Conservation (phyloP, 2,113 vertebrate species). For the Sylvietta virens region DNA sequence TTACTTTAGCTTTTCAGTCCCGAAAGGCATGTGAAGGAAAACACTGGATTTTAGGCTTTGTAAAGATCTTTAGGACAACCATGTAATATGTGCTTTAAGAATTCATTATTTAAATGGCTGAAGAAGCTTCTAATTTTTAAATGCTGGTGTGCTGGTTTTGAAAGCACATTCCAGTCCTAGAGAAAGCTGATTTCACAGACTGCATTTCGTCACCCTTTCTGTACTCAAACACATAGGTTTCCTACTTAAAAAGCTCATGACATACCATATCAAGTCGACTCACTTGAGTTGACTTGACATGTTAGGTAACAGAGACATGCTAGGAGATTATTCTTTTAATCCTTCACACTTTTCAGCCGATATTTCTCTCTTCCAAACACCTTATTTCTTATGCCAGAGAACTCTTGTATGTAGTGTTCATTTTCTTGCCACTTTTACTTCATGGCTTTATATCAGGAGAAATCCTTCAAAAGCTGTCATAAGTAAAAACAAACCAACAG, state of each 20-base stretch:
- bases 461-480: not conserved
- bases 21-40: not conserved
- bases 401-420: not conserved
- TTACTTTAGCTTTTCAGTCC: not conserved
- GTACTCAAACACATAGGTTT: not conserved
- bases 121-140: not conserved
- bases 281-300: not conserved
- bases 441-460: not conserved
- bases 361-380: not conserved
- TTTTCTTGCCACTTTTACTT: not conserved
- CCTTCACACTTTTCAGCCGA: not conserved
- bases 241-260: not conserved
- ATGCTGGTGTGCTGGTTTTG: not conserved
- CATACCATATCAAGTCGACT: not conserved
- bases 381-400: not conserved
- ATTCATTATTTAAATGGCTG: not conserved
- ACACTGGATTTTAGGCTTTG: not conserved
- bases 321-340: not conserved
- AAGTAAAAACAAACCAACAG: not conserved
- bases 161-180: not conserved
- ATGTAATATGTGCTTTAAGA: not conserved
- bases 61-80: not conserved
- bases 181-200: not conserved
- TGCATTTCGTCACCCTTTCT: not conserved
- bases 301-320: not conserved